Percentiles rank a stretch among this genome's conserved stretches.
Evolutionary conservation across 2,888 invertebrate genomes (phyloP).

Genomic region (Agrochola lota): DNA sequence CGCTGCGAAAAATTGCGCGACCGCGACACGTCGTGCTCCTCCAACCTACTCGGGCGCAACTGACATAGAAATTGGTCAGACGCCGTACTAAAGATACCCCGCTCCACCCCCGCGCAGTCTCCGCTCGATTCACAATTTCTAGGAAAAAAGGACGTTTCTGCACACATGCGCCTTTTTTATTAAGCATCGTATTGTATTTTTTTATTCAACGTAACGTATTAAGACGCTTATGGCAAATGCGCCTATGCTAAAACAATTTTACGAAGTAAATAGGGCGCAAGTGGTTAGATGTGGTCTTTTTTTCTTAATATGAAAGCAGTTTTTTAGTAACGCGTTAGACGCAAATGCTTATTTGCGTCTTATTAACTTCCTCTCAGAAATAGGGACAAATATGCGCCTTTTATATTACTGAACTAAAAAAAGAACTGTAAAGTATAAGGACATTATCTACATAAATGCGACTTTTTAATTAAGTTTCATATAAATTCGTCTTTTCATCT

Average conservation of each 20-base stretch:
- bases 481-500: background rate
- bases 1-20: too few species aligned
- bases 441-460: background rate
- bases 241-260: conserved; percentile 1
- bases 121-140: too few species aligned
- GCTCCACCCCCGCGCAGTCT: too few species aligned
- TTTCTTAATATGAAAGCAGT: too few species aligned
- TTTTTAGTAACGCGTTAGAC: too few species aligned
- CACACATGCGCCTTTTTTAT: background rate
- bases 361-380: background rate
- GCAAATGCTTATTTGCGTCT: background rate
- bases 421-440: too few species aligned
- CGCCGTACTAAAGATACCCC: too few species aligned
- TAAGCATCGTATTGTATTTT: background rate
- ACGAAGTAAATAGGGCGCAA: conserved; percentile 10
- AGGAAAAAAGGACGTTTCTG: background rate
- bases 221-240: conserved; percentile 6
- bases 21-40: too few species aligned
- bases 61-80: too few species aligned
- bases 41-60: too few species aligned
- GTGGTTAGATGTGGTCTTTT: conserved; percentile 4
- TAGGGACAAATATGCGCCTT: background rate
- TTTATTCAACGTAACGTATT: background rate
- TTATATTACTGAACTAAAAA: background rate
- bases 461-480: background rate